Percentiles rank a stretch among this genome's conserved stretches.
Conservation (phyloP, 2,888 invertebrate genomes). For the Galeopsomyia nigrocyanea region DNA sequence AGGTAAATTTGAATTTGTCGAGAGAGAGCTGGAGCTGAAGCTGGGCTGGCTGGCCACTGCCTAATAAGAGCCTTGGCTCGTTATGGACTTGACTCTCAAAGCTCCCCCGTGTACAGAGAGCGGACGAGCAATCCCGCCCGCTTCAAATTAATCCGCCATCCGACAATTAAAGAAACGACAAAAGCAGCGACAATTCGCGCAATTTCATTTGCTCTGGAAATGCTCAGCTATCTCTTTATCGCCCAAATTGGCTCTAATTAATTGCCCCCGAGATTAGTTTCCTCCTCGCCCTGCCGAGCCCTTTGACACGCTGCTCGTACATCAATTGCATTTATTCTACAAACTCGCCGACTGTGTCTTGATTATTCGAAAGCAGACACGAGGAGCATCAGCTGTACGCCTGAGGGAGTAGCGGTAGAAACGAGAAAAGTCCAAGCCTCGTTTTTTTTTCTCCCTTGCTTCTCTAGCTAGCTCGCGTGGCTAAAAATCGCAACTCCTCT, state of each 20-base stretch:
- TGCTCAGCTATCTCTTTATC: no score
- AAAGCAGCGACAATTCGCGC: constrained; percentile 22
- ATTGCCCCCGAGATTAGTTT: no score
- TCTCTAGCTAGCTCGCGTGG: no score
- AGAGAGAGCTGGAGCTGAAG: constrained; percentile 1
- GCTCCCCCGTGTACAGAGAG: not conserved
- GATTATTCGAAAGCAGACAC: no score
- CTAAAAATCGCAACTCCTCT: constrained; percentile 13
- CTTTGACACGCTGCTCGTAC: no score
- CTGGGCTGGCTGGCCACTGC: not conserved
- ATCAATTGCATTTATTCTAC: no score
- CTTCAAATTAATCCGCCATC: constrained; percentile 29
- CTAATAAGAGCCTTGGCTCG: not conserved
- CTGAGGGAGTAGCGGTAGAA: not conserved
- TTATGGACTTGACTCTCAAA: not conserved
- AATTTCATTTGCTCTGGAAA: constrained; percentile 1
- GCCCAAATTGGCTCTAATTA: no score
- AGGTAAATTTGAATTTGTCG: constrained; percentile 33
- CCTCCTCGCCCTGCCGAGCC: no score
- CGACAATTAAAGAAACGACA: constrained; percentile 40
- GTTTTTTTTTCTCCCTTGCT: not conserved
- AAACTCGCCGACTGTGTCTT: no score
- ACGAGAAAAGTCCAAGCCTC: not conserved
- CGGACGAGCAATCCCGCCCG: constrained; percentile 6
- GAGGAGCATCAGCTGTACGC: no score